Base-by-base conservation (phyloP, 2,888 invertebrate species). In the Pristionchus maxplancki region DNA sequence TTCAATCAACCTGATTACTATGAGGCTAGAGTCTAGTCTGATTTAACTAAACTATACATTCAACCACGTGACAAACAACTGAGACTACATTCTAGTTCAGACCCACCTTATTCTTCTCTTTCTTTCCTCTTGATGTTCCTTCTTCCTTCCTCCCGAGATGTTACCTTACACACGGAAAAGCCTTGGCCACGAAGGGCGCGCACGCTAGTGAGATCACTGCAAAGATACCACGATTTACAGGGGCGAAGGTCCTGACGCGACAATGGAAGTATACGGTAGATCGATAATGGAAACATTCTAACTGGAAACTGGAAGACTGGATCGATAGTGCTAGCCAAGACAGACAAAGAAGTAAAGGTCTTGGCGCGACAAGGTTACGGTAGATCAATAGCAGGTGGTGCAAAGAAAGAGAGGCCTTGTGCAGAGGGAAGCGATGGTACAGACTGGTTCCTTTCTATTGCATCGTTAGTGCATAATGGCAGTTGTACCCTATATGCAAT, bases 121-220 rank as follows among this genome's bases (percentile, higher is more conserved):
- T 74, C 74, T 31, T 74, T 74, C 74, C 74, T 74, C 74, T 74
- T 74, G 74, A 74, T 74, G 37, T 74, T 74, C 74, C 74, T 74
- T 74, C n/a, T 74, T 74, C 40, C 44, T 74, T 74, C 67, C 40
- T 74, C 74, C 74, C 74, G 37, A 31, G 74, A 74, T 74, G 74
- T 37, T 74, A 74, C 74, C 74, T 74, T 74, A 74, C 74, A 74
- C 67, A 67, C 24, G n/a, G 31, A 28, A 67, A 71, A 74, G 40
- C 74, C 74, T 74, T 74, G 74, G 74, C 74, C 74, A 74, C 74
- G 74, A 74, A 74, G 74, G 74, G 74, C 74, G 40, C 74, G 40
- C 74, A 74, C 37, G 40, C 74, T 74, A 74, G 74, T 74, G 74
- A 74, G 74, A 74, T 74, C 74, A 74, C 74, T 74, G 74, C 74